These are phyloP conservation scores for Callipepla squamata DNA, from an alignment of 2,113 vertebrate genomes.

Conservation along the genomic window DNA sequence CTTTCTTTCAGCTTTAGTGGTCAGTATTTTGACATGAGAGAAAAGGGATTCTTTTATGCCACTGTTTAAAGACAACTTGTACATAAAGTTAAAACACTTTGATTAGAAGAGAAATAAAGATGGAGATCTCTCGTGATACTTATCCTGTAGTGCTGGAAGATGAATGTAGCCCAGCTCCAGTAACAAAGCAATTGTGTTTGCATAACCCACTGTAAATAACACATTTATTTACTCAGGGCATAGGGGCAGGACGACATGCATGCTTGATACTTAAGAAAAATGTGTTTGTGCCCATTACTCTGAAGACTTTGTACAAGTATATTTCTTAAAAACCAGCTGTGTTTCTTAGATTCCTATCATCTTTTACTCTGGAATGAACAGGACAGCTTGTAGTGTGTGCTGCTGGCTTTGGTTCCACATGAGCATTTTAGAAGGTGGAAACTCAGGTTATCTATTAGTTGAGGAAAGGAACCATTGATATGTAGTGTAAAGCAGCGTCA, in stretches of 20 bases:
- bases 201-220: not conserved
- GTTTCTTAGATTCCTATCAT: not conserved
- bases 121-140: fast-evolving
- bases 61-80: not conserved
- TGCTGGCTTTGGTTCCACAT: not conserved
- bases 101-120: not conserved
- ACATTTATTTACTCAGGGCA: not conserved
- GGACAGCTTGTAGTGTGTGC: not conserved
- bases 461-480: not conserved
- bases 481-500: not conserved
- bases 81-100: not conserved
- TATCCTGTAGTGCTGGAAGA: not conserved
- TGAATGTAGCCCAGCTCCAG: not conserved
- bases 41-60: not conserved
- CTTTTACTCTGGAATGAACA: not conserved
- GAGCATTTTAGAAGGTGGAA: not conserved
- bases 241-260: not conserved
- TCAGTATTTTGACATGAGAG: not conserved
- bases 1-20: not conserved
- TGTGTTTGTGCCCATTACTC: not conserved
- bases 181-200: not conserved
- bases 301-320: not conserved
- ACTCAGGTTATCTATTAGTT: not conserved
- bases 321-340: not conserved
- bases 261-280: slow-evolving; percentile 18